Evolutionary conservation across 92 coral and sea anemone species (phyloP).

Genomic region (Actinernus sp.): DNA sequence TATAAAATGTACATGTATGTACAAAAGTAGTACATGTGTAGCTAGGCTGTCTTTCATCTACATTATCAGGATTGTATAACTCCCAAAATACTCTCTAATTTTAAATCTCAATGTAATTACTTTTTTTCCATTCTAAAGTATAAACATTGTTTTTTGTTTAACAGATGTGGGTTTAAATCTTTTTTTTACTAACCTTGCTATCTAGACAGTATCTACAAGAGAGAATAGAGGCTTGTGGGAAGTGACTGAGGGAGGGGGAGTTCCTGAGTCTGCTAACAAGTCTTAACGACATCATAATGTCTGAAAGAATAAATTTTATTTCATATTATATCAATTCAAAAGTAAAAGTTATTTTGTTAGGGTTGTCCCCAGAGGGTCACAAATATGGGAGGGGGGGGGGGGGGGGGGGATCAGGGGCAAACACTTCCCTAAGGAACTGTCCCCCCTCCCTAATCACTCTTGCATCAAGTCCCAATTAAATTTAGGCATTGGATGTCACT

Average conservation of each 20-base stretch:
- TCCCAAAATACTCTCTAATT: background rate
- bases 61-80: background rate
- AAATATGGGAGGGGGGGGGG: no score
- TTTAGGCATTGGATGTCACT: no score
- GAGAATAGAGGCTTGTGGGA: conserved; percentile 58
- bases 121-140: no score
- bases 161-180: background rate
- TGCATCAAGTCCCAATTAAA: no score
- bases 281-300: conserved; percentile 75
- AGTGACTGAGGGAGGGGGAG: conserved; percentile 20
- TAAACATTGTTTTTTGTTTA: background rate
- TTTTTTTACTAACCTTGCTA: conserved; percentile 69
- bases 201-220: conserved; percentile 77
- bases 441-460: no score
- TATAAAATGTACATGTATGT: no score
- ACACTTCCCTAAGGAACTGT: no score
- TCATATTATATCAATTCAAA: no score
- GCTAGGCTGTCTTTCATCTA: background rate
- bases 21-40: no score
- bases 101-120: background rate
- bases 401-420: no score
- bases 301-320: conserved; percentile 64
- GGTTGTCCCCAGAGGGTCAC: no score
- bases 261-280: conserved; percentile 52
- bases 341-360: no score